Conservation (phyloP, 2,113 vertebrate genomes). For the Chlamydotis undulata region DNA sequence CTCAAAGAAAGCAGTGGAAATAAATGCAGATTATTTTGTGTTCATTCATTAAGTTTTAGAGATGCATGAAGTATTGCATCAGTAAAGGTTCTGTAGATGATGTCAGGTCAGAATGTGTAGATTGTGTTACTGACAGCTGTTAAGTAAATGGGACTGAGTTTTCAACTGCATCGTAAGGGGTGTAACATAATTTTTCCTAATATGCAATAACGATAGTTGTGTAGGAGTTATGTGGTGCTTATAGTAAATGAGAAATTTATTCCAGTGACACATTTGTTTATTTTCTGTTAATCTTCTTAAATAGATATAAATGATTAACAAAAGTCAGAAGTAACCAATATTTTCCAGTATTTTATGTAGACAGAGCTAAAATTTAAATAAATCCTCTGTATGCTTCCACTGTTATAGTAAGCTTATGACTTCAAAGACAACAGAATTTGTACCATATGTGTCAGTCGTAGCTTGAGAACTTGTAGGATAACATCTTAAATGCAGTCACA, state of each 20-base stretch:
- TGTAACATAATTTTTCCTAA: background rate
- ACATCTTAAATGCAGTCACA: background rate
- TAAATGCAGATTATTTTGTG: background rate
- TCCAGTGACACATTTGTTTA: background rate
- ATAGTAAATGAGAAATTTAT: background rate
- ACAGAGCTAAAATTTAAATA: background rate
- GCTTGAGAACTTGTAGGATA: background rate
- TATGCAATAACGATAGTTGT: background rate
- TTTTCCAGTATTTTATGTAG: background rate
- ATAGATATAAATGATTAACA: background rate
- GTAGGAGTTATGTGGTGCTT: background rate
- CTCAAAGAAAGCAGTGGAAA: background rate
- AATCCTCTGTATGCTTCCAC: background rate
- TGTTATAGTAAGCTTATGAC: background rate
- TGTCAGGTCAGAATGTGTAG: background rate
- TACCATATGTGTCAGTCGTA: background rate
- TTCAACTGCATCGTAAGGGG: background rate
- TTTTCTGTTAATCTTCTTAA: background rate
- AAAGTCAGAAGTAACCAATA: background rate
- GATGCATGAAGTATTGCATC: background rate
- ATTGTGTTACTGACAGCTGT: background rate
- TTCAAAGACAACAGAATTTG: constrained; percentile 23
- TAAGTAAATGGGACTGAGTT: background rate
- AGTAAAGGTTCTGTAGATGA: background rate
- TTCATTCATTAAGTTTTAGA: background rate